Evolutionary conservation across 1,140 invertebrate species (phyloP).

Genomic region (Lasioglossum albipes): DNA sequence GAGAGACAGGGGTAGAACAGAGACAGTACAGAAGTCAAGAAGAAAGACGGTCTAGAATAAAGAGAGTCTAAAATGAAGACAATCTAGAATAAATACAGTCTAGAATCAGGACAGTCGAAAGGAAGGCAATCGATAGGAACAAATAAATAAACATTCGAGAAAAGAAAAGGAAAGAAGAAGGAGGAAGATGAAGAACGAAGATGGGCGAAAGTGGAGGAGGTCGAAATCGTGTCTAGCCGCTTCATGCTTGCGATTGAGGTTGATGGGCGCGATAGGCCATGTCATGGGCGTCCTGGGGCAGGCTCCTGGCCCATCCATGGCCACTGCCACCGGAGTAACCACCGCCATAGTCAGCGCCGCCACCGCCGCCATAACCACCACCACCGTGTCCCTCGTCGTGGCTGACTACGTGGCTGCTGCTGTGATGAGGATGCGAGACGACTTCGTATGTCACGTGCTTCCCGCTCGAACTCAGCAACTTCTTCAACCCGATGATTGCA

Average conservation of each 20-base stretch:
- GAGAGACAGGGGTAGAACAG: background rate
- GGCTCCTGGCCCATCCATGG: conserved; percentile 85
- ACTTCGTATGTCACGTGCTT: conserved; percentile 93
- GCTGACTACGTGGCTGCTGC: conserved; percentile 82
- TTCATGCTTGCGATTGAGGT: conserved; percentile 71
- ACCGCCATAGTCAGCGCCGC: conserved; percentile 81
- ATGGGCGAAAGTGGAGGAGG: conserved; percentile 40
- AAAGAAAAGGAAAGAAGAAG: background rate
- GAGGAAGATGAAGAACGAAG: conserved; percentile 30
- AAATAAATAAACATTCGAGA: background rate
- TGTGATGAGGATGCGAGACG: conserved; percentile 89
- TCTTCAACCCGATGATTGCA: conserved; percentile 90
- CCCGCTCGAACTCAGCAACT: conserved; percentile 83
- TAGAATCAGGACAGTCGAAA: background rate
- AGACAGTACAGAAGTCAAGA: background rate
- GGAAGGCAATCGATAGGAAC: conserved; percentile 6
- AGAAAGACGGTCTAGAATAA: background rate
- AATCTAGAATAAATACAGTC: background rate
- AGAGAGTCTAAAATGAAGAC: background rate
- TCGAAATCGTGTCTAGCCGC: conserved; percentile 57
- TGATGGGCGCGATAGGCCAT: conserved; percentile 88
- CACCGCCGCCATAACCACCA: conserved; percentile 79
- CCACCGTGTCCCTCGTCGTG: conserved; percentile 84
- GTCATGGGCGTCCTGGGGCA: conserved; percentile 86
- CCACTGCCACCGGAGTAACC: conserved; percentile 80